Evolutionary conservation across 92 coral and sea anemone genomes (phyloP).

Genomic region (Diadumene lineata): DNA sequence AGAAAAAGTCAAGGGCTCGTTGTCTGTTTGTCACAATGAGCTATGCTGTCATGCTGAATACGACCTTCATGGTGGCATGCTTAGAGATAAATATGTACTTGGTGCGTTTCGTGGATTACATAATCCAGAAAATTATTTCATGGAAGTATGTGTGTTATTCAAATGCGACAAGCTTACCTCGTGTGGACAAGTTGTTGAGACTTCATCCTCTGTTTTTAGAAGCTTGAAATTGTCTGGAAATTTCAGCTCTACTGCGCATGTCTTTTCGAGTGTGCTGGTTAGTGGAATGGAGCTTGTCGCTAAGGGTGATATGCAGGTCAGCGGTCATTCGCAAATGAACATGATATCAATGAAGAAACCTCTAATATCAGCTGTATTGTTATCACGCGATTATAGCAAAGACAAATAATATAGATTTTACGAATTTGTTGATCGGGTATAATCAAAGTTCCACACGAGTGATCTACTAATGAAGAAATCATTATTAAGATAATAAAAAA

Average conservation of each 20-base stretch:
- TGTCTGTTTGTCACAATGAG: slow-evolving; percentile 59
- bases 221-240: slow-evolving; percentile 71
- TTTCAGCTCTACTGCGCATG: slow-evolving; percentile 72
- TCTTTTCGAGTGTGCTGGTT: slow-evolving; percentile 75
- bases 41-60: slow-evolving; percentile 73
- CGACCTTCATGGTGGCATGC: slow-evolving; percentile 29
- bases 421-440: too few relatives aligned
- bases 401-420: slow-evolving; percentile 10
- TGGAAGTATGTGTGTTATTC: slow-evolving; percentile 79
- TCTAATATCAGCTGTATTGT: slow-evolving; percentile 74
- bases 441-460: too few relatives aligned
- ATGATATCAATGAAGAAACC: slow-evolving; percentile 53
- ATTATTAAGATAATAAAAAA: too few relatives aligned
- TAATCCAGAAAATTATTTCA: slow-evolving; percentile 44
- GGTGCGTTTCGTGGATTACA: slow-evolving; percentile 88
- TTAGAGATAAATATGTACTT: slow-evolving; percentile 58
- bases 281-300: slow-evolving; percentile 58
- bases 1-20: slow-evolving; percentile 22
- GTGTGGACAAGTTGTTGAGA: slow-evolving; percentile 64
- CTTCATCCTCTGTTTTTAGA: slow-evolving; percentile 67
- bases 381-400: slow-evolving; percentile 71
- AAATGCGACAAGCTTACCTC: slow-evolving; percentile 64
- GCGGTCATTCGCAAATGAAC: slow-evolving; percentile 49
- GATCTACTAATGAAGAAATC: too few relatives aligned
- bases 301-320: slow-evolving; percentile 36